Percentiles rank a stretch among this genome's conserved stretches.
Conservation (phyloP, 2,888 invertebrate species). For the Aricia artaxerxes region DNA sequence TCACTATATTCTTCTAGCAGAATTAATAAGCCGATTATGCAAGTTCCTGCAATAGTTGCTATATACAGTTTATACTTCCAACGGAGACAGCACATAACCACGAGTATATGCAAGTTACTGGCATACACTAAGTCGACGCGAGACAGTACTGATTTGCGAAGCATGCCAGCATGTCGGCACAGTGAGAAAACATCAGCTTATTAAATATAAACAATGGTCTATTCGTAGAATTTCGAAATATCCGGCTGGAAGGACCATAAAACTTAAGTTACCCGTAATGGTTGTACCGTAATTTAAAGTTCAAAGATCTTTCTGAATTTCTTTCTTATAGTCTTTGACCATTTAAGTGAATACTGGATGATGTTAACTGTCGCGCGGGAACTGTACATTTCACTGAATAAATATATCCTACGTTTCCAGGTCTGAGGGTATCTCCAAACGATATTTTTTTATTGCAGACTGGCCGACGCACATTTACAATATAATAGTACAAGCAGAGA, state of each 20-base stretch:
- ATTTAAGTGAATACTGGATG: too few relatives aligned
- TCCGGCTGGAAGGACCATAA: neutral
- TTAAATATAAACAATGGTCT: neutral
- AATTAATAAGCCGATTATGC: neutral
- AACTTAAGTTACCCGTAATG: neutral
- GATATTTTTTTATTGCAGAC: too few relatives aligned
- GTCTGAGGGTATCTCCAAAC: too few relatives aligned
- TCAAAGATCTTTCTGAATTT: neutral
- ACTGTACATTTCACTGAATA: too few relatives aligned
- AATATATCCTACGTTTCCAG: too few relatives aligned
- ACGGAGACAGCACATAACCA: too few relatives aligned
- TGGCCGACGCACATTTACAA: too few relatives aligned
- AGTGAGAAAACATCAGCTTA: conserved; percentile 4
- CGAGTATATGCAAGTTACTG: neutral
- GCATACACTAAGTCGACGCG: neutral
- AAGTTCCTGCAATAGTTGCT: neutral
- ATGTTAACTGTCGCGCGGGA: too few relatives aligned
- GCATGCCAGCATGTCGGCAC: conserved; percentile 1
- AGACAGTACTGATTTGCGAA: conserved; percentile 11
- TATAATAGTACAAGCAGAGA: too few relatives aligned
- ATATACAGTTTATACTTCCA: too few relatives aligned
- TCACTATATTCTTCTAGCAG: too few relatives aligned
- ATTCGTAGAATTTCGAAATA: conserved; percentile 1
- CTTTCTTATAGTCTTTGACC: too few relatives aligned
- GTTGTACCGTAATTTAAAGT: neutral